Evolutionary conservation across 2,888 invertebrate species (phyloP).

Genomic region (Therioaphis trifolii): DNA sequence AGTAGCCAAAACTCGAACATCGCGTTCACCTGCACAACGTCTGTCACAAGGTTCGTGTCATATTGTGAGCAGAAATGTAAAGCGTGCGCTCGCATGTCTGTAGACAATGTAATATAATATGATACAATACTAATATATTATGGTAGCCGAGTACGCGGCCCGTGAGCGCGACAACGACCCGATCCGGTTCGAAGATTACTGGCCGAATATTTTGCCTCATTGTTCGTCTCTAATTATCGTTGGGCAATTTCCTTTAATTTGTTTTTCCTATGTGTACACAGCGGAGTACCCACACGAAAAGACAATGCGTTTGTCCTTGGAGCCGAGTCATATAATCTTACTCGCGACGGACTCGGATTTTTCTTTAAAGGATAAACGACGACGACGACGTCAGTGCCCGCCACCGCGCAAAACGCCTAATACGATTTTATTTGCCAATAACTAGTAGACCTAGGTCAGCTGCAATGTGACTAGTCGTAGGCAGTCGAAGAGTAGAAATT

Average conservation of each 20-base stretch:
- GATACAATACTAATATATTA: no score
- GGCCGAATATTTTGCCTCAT: constrained; percentile 45
- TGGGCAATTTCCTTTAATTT: constrained; percentile 48
- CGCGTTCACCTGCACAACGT: no score
- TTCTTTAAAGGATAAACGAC: background rate
- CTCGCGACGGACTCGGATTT: background rate
- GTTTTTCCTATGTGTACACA: background rate
- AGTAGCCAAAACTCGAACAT: no score
- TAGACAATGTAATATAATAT: no score
- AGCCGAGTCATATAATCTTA: background rate
- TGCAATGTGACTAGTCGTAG: no score
- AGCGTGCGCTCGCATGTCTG: no score
- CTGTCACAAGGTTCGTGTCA: constrained; percentile 21
- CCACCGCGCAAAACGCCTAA: background rate
- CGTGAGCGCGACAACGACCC: constrained; percentile 42
- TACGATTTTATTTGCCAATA: constrained; percentile 5
- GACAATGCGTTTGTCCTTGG: constrained; percentile 47
- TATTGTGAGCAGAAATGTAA: background rate
- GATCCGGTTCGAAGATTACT: constrained; percentile 54
- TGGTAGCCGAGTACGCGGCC: background rate
- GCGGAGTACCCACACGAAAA: background rate
- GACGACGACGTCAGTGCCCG: background rate
- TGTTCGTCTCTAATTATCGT: constrained; percentile 55
- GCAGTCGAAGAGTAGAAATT: no score
- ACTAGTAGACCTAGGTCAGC: no score